A percentile compares a stretch with the other conserved stretches of the same genome.
phyloP scores from a whole-genome alignment of 1,140 invertebrate genomes.

The Heliothis virescens region DNA sequence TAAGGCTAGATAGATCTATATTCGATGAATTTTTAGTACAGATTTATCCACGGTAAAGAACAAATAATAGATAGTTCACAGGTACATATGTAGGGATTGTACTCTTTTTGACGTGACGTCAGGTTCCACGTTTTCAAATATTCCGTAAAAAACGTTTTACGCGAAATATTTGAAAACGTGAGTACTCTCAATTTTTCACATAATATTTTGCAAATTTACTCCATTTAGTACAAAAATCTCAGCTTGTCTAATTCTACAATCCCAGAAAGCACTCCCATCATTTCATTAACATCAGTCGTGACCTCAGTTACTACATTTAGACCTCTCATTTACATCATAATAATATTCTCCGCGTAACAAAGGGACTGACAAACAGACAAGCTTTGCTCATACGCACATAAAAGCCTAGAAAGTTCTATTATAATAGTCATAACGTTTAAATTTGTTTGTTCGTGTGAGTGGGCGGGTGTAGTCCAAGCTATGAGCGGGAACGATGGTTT shows the following conservation, averaged over 20 bases:
- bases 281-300: background rate
- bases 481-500: background rate
- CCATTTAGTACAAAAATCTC: too few relatives aligned
- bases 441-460: constrained; percentile 34
- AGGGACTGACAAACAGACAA: constrained; percentile 3
- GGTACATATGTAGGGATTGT: too few relatives aligned
- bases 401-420: constrained; percentile 26
- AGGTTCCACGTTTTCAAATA: too few relatives aligned
- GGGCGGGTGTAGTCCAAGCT: background rate
- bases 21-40: too few relatives aligned
- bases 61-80: too few relatives aligned
- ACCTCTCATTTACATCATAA: constrained; percentile 15
- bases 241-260: background rate
- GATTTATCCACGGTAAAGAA: too few relatives aligned
- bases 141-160: too few relatives aligned
- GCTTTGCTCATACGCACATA: background rate
- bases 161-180: too few relatives aligned
- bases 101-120: too few relatives aligned
- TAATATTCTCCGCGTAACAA: background rate
- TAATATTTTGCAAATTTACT: too few relatives aligned
- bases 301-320: background rate
- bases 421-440: constrained; percentile 39
- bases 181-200: too few relatives aligned
- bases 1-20: too few relatives aligned
- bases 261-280: background rate